Conservation (phyloP, 2,797 vertebrate genomes). For the Cuniculus paca region DNA sequence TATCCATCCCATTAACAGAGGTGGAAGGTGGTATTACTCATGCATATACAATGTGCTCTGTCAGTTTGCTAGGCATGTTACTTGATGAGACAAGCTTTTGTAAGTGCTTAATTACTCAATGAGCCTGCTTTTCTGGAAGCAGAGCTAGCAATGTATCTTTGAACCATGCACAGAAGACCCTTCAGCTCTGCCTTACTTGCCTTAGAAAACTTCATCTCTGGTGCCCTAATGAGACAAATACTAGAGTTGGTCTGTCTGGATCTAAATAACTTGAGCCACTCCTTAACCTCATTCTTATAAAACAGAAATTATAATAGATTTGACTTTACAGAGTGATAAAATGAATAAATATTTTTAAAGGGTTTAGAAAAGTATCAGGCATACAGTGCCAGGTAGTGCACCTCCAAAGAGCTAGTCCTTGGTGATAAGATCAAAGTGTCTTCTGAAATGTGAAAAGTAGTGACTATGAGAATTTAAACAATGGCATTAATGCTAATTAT, state of each 20-base stretch:
- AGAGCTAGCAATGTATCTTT: background rate
- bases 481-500: background rate
- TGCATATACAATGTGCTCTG: background rate
- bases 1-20: background rate
- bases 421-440: background rate
- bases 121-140: background rate
- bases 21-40: background rate
- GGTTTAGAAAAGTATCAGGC: background rate
- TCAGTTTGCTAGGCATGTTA: background rate
- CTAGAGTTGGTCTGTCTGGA: background rate
- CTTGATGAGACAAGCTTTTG: background rate
- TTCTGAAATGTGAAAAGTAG: background rate
- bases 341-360: conserved; percentile 31
- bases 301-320: background rate
- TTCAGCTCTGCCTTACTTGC: background rate
- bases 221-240: background rate
- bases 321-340: background rate
- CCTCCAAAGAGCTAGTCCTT: background rate
- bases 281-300: background rate
- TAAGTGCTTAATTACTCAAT: background rate
- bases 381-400: background rate
- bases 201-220: background rate
- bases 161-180: background rate
- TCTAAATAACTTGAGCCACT: background rate
- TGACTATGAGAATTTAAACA: background rate